Conservation (phyloP, 2,797 vertebrate species). For the Chelidonichthys spinosus region DNA sequence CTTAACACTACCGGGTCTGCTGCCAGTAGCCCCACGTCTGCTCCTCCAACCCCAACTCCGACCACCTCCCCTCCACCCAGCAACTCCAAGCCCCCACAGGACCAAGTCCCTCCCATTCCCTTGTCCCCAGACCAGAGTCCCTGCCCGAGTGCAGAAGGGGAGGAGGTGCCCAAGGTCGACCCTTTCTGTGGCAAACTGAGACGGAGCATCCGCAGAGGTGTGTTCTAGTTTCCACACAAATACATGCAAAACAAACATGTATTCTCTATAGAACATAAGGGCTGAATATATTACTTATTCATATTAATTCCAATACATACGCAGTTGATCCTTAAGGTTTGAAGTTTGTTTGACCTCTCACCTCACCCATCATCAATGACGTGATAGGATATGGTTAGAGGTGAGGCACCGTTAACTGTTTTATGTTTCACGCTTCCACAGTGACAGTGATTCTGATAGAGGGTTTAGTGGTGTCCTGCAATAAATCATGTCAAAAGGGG, state of each 20-base stretch:
- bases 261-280: background rate
- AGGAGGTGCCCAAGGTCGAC: conserved; percentile 88
- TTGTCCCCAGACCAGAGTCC: conserved; percentile 91
- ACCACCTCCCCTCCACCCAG: conserved; percentile 82
- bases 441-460: too few relatives aligned
- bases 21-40: conserved; percentile 88
- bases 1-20: conserved; percentile 87
- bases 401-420: too few relatives aligned
- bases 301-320: too few relatives aligned
- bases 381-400: background rate
- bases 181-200: conserved; percentile 90
- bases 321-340: background rate
- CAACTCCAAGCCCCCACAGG: conserved; percentile 83
- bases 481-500: background rate
- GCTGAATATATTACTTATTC: background rate
- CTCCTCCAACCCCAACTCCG: conserved; percentile 76
- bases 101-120: conserved; percentile 84
- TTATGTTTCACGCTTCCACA: too few relatives aligned
- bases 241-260: background rate
- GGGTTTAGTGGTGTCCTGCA: background rate
- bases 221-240: background rate
- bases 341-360: background rate
- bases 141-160: conserved; percentile 81
- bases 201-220: conserved; percentile 93
- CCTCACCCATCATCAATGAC: background rate